A percentile compares a stretch with the other conserved stretches of the same genome.
Conservation (phyloP, 2,888 invertebrate species). For the Agrilus biguttatus region DNA sequence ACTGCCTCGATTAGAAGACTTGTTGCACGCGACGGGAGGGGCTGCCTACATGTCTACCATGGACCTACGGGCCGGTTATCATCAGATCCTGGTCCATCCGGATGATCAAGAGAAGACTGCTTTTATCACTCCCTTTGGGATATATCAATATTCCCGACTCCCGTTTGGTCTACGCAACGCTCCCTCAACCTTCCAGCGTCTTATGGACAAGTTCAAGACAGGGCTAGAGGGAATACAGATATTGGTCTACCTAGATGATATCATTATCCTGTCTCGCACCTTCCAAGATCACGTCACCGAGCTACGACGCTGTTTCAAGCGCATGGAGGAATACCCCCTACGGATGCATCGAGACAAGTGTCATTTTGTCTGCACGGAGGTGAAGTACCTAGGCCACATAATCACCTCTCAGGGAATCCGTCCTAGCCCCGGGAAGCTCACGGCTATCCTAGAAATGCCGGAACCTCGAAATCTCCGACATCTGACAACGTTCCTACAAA, state of each 20-base stretch:
- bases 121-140: too few species aligned
- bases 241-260: constrained; percentile 14
- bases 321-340: too few species aligned
- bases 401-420: constrained; percentile 10
- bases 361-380: neutral
- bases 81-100: too few species aligned
- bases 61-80: too few species aligned
- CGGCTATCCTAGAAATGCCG: constrained; percentile 8
- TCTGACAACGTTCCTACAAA: constrained; percentile 11
- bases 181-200: constrained; percentile 8
- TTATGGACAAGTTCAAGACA: constrained; percentile 12
- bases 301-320: too few species aligned
- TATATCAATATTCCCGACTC: too few species aligned
- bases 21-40: too few species aligned
- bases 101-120: too few species aligned
- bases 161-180: constrained; percentile 7
- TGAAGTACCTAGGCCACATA: constrained; percentile 6
- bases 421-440: constrained; percentile 11
- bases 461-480: constrained; percentile 11
- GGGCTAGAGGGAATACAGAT: constrained; percentile 10
- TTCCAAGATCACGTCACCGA: constrained; percentile 9
- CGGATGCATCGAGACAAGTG: too few species aligned
- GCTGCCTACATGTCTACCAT: too few species aligned
- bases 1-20: too few species aligned
- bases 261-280: constrained; percentile 11